phyloP scores from a whole-genome alignment of 2,888 invertebrate species.

The Crocallis elinguaria region DNA sequence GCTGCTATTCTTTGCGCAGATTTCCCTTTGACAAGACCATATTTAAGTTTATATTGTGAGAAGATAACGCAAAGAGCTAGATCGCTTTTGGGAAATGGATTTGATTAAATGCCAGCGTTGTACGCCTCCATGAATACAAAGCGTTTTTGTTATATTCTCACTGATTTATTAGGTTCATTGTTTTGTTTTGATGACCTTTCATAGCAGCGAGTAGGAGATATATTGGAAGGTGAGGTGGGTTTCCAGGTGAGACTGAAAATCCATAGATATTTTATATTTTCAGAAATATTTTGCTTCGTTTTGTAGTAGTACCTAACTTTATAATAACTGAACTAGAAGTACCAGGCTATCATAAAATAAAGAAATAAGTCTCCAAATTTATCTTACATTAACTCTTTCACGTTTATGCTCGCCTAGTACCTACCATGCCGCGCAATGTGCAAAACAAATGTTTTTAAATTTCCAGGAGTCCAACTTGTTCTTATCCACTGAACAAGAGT shows the following conservation, averaged over 20 bases:
- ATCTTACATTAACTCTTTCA: too few species aligned
- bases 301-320: too few species aligned
- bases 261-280: too few species aligned
- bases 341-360: too few species aligned
- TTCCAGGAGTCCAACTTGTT: too few species aligned
- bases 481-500: too few species aligned
- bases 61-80: slow-evolving; percentile 37
- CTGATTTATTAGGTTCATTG: slow-evolving; percentile 19
- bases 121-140: slow-evolving; percentile 16
- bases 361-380: too few species aligned
- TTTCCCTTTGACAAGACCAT: slow-evolving; percentile 47
- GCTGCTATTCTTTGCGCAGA: slow-evolving; percentile 44
- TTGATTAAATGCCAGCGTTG: slow-evolving; percentile 30
- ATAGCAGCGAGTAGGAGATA: not conserved
- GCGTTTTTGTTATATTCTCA: slow-evolving; percentile 18
- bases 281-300: too few species aligned
- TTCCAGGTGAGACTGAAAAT: not conserved
- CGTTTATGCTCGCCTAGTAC: too few species aligned
- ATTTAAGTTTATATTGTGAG: slow-evolving; percentile 45
- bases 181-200: slow-evolving; percentile 12
- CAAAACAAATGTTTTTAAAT: too few species aligned
- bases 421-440: too few species aligned
- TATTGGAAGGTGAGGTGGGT: not conserved
- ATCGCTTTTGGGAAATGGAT: slow-evolving; percentile 27
- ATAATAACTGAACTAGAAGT: too few species aligned